Evolutionary conservation across 2,797 vertebrate species (phyloP).

Genomic region (Galaxias olidus): DNA sequence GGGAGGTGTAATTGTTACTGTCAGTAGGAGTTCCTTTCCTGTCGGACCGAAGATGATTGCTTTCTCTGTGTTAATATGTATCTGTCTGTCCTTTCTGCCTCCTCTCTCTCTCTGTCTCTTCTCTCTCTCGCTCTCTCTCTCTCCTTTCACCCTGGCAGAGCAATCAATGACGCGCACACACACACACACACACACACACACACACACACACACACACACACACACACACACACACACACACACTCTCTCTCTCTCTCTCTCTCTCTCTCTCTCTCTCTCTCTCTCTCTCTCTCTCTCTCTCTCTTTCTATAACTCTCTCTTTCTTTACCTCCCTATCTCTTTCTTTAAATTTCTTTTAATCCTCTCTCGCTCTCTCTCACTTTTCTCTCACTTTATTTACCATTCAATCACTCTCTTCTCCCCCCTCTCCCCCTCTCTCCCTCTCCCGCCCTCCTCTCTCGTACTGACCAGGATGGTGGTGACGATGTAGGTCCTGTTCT

Average conservation of each 20-base stretch:
- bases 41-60: background rate
- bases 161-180: background rate
- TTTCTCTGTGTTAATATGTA: constrained; percentile 31
- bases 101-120: constrained; percentile 33
- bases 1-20: background rate
- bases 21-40: background rate
- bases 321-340: background rate
- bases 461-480: constrained; percentile 94
- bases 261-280: background rate
- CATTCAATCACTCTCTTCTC: no score
- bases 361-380: background rate
- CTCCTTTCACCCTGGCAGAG: no score
- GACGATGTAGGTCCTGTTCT: constrained; percentile 96
- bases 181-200: background rate
- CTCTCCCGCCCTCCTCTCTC: background rate
- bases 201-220: background rate
- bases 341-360: no score
- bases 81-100: constrained; percentile 31
- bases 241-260: background rate
- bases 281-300: background rate
- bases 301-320: background rate
- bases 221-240: constrained; percentile 1
- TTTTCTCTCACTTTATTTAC: no score
- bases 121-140: constrained; percentile 7
- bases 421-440: no score